These are phyloP conservation scores for Pristionchus pacificus DNA, from an alignment of 1,140 invertebrate species.

Conservation along the genomic window DNA sequence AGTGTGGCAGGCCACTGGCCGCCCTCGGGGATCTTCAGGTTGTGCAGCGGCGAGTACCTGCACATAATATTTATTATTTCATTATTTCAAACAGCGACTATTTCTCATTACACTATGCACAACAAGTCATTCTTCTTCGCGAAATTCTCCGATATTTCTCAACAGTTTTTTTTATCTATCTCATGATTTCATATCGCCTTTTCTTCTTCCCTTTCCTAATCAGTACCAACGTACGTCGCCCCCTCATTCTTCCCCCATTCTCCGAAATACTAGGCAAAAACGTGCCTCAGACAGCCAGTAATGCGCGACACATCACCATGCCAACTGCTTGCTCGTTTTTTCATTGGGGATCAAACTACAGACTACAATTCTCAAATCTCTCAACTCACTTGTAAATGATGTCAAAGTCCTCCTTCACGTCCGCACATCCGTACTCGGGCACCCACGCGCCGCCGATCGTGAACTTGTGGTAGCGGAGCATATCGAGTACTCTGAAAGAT, in stretches of 20 bases:
- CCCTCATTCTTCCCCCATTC: no score
- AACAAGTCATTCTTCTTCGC: no score
- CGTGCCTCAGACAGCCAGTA: no score
- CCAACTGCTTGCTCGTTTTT: no score
- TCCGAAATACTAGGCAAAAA: no score
- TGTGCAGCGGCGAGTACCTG: slow-evolving; percentile 85
- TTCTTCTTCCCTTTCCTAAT: no score
- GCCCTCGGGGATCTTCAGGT: slow-evolving; percentile 69
- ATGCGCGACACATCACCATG: no score
- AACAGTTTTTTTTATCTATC: no score
- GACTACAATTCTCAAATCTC: neutral
- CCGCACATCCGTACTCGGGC: slow-evolving; percentile 88
- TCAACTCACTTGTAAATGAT: slow-evolving; percentile 73
- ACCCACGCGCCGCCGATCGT: slow-evolving; percentile 95
- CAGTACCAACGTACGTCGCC: no score
- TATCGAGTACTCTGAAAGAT: slow-evolving; percentile 84
- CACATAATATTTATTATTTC: slow-evolving; percentile 8
- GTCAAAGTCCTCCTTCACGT: slow-evolving; percentile 80
- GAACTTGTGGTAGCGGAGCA: slow-evolving; percentile 95
- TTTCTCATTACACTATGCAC: no score
- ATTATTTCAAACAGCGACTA: slow-evolving; percentile 5
- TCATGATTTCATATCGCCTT: no score
- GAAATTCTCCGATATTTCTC: no score
- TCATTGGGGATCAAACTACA: neutral
- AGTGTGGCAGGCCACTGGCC: slow-evolving; percentile 82